A percentile compares a stretch with the other conserved stretches of the same genome.
Evolutionary conservation across 2,888 invertebrate genomes (phyloP).

Genomic region (Corythucha ciliata): DNA sequence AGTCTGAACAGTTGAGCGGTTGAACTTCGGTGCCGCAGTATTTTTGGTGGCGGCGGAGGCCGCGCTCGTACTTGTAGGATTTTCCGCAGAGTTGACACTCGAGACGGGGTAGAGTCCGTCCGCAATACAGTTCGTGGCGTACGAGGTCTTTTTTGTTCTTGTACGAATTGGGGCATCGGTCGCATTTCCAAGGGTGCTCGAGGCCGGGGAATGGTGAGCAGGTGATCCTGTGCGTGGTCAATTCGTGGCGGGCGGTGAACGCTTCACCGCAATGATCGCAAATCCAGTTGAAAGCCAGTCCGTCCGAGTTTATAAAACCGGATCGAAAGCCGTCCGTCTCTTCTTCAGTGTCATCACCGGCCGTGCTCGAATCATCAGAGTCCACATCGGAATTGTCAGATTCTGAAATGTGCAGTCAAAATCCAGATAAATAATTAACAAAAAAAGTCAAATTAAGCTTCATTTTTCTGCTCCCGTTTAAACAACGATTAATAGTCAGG

Average conservation of each 20-base stretch:
- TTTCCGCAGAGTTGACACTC: constrained; percentile 21
- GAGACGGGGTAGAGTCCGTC: constrained; percentile 16
- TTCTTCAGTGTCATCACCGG: constrained; percentile 16
- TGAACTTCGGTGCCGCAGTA: constrained; percentile 19
- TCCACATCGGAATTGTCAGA: constrained; percentile 8
- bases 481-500: too few relatives aligned
- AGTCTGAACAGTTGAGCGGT: constrained; percentile 38
- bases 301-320: constrained; percentile 11
- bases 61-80: constrained; percentile 15
- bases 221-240: constrained; percentile 18
- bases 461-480: too few relatives aligned
- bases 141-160: constrained; percentile 27
- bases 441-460: too few relatives aligned
- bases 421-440: neutral
- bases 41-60: constrained; percentile 13
- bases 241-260: constrained; percentile 13
- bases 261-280: constrained; percentile 25
- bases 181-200: constrained; percentile 24
- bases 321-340: constrained; percentile 12
- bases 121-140: constrained; percentile 23
- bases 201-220: too few relatives aligned
- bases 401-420: neutral
- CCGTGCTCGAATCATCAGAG: constrained; percentile 21
- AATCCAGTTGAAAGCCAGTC: too few relatives aligned
- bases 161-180: constrained; percentile 24